Evolutionary conservation across 2,888 invertebrate species (phyloP).

Genomic region (Perithous albicinctus): DNA sequence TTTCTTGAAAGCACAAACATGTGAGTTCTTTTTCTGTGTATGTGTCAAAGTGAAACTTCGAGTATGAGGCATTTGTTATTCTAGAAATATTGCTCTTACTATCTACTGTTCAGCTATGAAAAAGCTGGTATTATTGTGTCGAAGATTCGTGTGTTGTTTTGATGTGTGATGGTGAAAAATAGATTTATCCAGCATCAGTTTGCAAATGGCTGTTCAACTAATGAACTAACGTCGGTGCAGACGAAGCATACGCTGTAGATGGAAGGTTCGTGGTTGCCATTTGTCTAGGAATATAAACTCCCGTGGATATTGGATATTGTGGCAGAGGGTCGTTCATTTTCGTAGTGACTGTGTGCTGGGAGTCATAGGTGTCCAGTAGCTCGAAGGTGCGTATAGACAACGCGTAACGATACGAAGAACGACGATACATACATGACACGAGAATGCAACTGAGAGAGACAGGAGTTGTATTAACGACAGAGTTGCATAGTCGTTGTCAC

Average conservation of each 20-base stretch:
- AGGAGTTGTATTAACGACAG: conserved; percentile 1
- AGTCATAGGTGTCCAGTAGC: conserved; percentile 45
- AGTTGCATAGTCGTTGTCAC: conserved; percentile 14
- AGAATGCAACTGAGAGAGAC: conserved; percentile 12
- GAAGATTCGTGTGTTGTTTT: no score
- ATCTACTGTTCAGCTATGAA: no score
- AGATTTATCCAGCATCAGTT: background rate
- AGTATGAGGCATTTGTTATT: no score
- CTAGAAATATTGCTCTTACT: no score
- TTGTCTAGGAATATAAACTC: conserved; percentile 45
- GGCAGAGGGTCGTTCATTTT: conserved; percentile 45
- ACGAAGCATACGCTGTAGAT: conserved; percentile 2
- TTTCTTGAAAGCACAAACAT: no score
- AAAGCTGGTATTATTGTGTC: no score
- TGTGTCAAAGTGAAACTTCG: no score
- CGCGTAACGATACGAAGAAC: conserved; percentile 3
- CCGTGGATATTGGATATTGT: conserved; percentile 46
- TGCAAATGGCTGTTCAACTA: background rate
- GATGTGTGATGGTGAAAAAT: no score
- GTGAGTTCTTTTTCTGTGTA: no score
- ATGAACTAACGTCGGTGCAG: background rate
- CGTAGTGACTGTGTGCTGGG: conserved; percentile 7
- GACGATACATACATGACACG: background rate
- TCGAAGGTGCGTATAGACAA: background rate
- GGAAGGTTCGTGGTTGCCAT: conserved; percentile 20